These are phyloP conservation scores for Butastur rufipennis DNA, from an alignment of 2,113 vertebrate species.

Conservation along the genomic window DNA sequence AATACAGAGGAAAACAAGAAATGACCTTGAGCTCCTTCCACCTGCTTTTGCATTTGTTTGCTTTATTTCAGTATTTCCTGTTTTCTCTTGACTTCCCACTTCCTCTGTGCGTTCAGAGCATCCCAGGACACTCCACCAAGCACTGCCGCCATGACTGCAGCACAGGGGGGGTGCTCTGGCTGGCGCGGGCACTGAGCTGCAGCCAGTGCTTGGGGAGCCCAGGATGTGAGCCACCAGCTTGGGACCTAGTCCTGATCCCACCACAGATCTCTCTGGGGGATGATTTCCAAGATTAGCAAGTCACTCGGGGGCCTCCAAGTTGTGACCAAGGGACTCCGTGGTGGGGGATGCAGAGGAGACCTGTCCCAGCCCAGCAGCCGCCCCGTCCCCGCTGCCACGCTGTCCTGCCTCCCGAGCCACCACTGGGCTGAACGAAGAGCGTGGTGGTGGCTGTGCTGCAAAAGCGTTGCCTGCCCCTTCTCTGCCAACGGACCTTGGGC, in stretches of 20 bases:
- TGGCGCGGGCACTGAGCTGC: fast-evolving
- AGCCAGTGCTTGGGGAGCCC: not conserved
- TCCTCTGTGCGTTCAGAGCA: not conserved
- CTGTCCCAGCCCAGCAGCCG: not conserved
- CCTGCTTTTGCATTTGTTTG: not conserved
- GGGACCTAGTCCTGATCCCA: not conserved
- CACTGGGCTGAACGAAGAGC: not conserved
- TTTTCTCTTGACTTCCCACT: not conserved
- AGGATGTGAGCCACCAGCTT: not conserved
- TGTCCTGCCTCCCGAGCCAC: not conserved
- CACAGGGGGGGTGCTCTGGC: not conserved
- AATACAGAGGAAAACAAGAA: not conserved
- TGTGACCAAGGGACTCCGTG: fast-evolving
- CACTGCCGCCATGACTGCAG: not conserved
- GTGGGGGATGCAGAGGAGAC: not conserved
- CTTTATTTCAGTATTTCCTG: not conserved
- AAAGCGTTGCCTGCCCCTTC: not conserved
- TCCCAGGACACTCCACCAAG: not conserved
- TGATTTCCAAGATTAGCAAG: not conserved
- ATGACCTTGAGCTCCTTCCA: not conserved
- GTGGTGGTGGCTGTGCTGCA: fast-evolving
- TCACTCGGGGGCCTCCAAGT: fast-evolving
- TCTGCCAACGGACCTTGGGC: not conserved
- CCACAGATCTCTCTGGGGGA: fast-evolving
- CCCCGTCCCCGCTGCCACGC: fast-evolving